Conservation (phyloP, 2,888 invertebrate species). For the Acronicta leporina region DNA sequence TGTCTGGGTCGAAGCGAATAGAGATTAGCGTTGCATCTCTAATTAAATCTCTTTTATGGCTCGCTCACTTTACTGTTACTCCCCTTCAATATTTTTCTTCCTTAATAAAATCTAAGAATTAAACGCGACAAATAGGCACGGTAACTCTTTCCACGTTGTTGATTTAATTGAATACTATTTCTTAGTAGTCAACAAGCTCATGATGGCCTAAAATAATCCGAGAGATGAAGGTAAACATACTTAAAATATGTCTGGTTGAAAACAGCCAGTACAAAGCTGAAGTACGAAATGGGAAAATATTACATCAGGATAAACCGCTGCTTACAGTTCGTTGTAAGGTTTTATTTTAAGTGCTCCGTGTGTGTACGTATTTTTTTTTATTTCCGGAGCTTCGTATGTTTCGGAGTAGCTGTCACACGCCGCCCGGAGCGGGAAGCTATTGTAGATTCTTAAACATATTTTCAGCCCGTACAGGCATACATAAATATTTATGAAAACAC, state of each 20-base stretch:
- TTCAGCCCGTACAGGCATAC: slow-evolving; percentile 59
- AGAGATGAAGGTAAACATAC: slow-evolving; percentile 43
- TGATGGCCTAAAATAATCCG: slow-evolving; percentile 36
- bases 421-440: slow-evolving; percentile 60
- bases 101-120: slow-evolving; percentile 38
- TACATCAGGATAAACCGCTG: slow-evolving; percentile 64
- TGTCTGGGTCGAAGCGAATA: slow-evolving; percentile 59
- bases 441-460: slow-evolving; percentile 71
- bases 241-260: slow-evolving; percentile 35
- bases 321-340: slow-evolving; percentile 67
- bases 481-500: slow-evolving; percentile 78
- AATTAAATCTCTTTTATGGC: slow-evolving; percentile 68
- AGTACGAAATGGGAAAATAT: slow-evolving; percentile 59
- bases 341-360: slow-evolving; percentile 65
- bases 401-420: slow-evolving; percentile 70
- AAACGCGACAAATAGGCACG: slow-evolving; percentile 36
- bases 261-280: slow-evolving; percentile 51
- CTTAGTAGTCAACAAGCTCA: slow-evolving; percentile 25
- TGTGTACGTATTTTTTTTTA: slow-evolving; percentile 59
- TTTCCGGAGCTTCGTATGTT: slow-evolving; percentile 62
- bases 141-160: slow-evolving; percentile 29
- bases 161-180: slow-evolving; percentile 16
- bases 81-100: slow-evolving; percentile 45
- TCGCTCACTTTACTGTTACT: slow-evolving; percentile 50
- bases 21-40: slow-evolving; percentile 74